Percentiles rank a stretch among this genome's conserved stretches.
phyloP scores from a whole-genome alignment of 1,140 invertebrate genomes.

The Lerema accius region DNA sequence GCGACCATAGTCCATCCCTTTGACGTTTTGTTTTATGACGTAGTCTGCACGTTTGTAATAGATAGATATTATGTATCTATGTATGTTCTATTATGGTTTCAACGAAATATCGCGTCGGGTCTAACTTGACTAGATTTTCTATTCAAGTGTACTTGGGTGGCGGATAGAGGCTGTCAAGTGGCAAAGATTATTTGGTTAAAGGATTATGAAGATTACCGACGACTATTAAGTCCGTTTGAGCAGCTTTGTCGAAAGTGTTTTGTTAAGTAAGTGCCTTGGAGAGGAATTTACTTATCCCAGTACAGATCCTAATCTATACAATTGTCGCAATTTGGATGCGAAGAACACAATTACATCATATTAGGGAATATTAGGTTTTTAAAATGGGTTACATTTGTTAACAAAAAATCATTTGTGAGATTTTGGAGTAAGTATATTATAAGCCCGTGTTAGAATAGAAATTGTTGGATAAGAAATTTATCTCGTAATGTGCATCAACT shows the following conservation, averaged over 20 bases:
- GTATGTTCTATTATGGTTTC: no score
- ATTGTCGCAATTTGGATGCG: constrained; percentile 31
- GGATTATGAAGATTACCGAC: constrained; percentile 58
- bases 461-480: no score
- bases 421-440: no score
- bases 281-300: constrained; percentile 35
- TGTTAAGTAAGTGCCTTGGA: constrained; percentile 45
- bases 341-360: constrained; percentile 26
- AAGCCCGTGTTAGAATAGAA: no score
- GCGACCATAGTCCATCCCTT: no score
- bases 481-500: no score
- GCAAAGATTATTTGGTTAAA: constrained; percentile 61
- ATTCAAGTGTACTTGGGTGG: constrained; percentile 55
- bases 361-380: constrained; percentile 2
- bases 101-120: no score
- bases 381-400: background rate
- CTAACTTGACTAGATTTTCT: background rate
- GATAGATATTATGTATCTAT: no score
- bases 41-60: no score
- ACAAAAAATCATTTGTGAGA: constrained; percentile 22
- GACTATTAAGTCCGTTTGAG: constrained; percentile 35
- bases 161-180: constrained; percentile 43
- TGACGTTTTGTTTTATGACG: no score
- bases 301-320: constrained; percentile 30
- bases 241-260: constrained; percentile 54